Conservation (phyloP, 2,113 vertebrate genomes). For the Myodes glareolus region DNA sequence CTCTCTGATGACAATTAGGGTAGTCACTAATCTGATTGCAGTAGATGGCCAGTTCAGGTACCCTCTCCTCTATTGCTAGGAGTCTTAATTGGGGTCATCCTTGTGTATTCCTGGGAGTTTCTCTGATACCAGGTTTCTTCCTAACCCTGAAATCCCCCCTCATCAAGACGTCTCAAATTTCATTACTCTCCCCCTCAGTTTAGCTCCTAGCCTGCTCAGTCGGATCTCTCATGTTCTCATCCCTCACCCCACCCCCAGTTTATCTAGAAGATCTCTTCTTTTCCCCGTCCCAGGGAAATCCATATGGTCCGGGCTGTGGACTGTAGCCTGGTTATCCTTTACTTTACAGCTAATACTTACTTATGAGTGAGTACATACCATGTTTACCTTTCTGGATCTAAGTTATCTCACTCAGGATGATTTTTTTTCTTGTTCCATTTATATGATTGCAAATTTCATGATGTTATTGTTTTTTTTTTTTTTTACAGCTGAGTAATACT, state of each 20-base stretch:
- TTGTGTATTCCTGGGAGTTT: no score
- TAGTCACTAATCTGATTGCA: no score
- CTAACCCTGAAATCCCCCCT: no score
- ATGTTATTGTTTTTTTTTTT: not conserved
- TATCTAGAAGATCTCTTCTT: not conserved
- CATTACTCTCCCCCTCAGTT: no score
- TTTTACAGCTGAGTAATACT: not conserved
- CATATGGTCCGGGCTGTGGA: not conserved
- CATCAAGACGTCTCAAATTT: no score
- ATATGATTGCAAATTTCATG: not conserved
- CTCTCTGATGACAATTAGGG: not conserved
- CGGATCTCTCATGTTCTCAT: not conserved
- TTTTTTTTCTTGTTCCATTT: not conserved
- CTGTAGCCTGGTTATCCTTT: not conserved
- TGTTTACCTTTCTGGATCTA: not conserved
- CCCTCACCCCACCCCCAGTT: no score
- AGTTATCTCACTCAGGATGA: not conserved
- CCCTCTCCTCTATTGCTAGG: no score
- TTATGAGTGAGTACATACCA: not conserved
- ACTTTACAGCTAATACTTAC: not conserved
- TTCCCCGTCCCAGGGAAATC: not conserved
- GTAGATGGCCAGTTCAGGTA: no score
- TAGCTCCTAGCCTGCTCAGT: not conserved
- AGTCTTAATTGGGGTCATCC: no score
- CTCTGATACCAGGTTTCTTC: no score